Conservation (phyloP, 1,140 invertebrate genomes). For the Akabosia matsudoensis region DNA sequence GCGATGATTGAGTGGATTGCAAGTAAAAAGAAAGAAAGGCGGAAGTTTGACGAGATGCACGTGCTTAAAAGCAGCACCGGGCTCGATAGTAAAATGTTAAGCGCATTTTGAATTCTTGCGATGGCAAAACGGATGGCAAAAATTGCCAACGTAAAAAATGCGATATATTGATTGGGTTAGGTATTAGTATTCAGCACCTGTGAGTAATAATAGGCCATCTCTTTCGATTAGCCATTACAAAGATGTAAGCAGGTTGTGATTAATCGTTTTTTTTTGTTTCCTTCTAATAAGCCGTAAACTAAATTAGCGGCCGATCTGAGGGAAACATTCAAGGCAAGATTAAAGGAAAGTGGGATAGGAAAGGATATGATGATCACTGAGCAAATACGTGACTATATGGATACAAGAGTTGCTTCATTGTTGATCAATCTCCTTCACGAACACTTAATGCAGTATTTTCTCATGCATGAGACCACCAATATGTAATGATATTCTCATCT, state of each 20-base stretch:
- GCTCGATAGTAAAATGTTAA: too few relatives aligned
- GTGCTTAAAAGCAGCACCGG: background rate
- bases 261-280: conserved; percentile 7
- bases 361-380: too few relatives aligned
- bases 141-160: too few relatives aligned
- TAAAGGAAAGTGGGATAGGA: too few relatives aligned
- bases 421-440: background rate
- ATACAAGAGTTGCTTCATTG: background rate
- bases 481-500: background rate
- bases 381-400: conserved; percentile 15
- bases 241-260: background rate
- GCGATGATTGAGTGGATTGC: background rate
- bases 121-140: too few relatives aligned
- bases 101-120: too few relatives aligned
- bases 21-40: conserved; percentile 14
- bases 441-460: background rate
- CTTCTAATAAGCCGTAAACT: background rate
- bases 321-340: background rate
- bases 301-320: background rate
- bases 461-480: background rate
- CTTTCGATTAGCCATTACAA: too few relatives aligned
- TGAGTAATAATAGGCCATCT: background rate
- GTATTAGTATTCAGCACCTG: too few relatives aligned
- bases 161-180: too few relatives aligned
- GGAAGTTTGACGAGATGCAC: background rate